Conservation (phyloP, 2,888 invertebrate species). For the Caenorhabditis becei region DNA sequence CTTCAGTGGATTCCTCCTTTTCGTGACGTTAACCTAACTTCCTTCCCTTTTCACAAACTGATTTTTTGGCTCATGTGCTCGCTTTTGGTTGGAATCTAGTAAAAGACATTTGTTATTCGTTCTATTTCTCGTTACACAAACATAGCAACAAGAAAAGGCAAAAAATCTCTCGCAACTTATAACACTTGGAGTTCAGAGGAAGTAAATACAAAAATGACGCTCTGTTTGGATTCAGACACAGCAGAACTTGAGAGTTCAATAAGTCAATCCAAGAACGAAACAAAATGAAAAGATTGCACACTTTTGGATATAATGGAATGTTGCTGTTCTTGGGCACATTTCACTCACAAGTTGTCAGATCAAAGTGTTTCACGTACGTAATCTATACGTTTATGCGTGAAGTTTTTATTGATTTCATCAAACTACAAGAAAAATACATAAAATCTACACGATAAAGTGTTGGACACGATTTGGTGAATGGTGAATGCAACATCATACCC, state of each 20-base stretch:
- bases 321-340: no score
- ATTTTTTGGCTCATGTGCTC: constrained; percentile 43
- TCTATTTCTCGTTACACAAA: no score
- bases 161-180: not conserved
- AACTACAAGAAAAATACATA: constrained; percentile 6
- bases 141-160: not conserved
- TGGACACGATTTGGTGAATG: constrained; percentile 24
- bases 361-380: no score
- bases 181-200: no score
- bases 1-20: constrained; percentile 39
- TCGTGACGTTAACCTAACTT: constrained; percentile 22
- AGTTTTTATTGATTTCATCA: constrained; percentile 7
- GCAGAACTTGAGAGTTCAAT: no score
- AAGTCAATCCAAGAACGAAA: no score
- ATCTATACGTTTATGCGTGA: no score
- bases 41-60: constrained; percentile 14
- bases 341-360: no score
- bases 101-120: constrained; percentile 33
- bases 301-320: no score
- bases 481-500: constrained; percentile 34
- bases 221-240: no score
- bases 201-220: no score
- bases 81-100: constrained; percentile 47
- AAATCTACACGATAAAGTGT: constrained; percentile 21
- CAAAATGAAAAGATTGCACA: no score